A percentile compares a stretch with the other conserved stretches of the same genome.
Conservation (phyloP, 2,888 invertebrate genomes). For the Tachystola acroxantha region DNA sequence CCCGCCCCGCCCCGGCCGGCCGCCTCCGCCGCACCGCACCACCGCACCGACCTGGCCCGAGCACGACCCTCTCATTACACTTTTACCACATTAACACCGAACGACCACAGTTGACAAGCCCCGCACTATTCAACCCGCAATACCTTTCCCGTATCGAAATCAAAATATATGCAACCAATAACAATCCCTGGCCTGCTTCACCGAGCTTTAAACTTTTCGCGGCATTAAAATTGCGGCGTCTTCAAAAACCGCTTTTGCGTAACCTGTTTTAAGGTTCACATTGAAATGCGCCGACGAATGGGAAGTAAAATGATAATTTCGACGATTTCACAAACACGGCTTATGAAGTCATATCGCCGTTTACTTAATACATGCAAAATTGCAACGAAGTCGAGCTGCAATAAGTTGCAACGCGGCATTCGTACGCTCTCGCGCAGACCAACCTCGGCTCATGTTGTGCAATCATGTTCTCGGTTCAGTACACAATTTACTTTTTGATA, state of each 20-base stretch:
- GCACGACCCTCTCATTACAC: slow-evolving; percentile 66
- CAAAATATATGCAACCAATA: slow-evolving; percentile 12
- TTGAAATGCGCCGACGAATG: neutral
- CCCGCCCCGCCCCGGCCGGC: slow-evolving; percentile 48
- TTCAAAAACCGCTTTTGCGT: neutral
- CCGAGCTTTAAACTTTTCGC: slow-evolving; percentile 10
- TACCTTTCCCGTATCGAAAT: slow-evolving; percentile 8
- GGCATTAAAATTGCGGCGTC: neutral
- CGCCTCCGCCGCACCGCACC: slow-evolving; percentile 28
- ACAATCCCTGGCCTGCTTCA: slow-evolving; percentile 9
- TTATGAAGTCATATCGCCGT: slow-evolving; percentile 12
- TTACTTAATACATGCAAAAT: slow-evolving; percentile 11
- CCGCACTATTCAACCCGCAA: slow-evolving; percentile 3
- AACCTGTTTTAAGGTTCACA: slow-evolving; percentile 1
- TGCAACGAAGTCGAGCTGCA: slow-evolving; percentile 7
- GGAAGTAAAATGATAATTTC: slow-evolving; percentile 10
- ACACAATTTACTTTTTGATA: too few relatives aligned
- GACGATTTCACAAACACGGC: slow-evolving; percentile 11
- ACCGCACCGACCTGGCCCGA: slow-evolving; percentile 24
- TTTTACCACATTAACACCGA: slow-evolving; percentile 25
- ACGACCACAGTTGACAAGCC: slow-evolving; percentile 26
- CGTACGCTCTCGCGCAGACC: slow-evolving; percentile 2
- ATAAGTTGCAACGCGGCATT: slow-evolving; percentile 3
- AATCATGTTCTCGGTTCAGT: too few relatives aligned
- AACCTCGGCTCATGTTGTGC: neutral